Evolutionary conservation across 2,797 vertebrate species (phyloP), one percentile per base, ranked within the genome.

Genomic region (Chaunax sp.): DNA sequence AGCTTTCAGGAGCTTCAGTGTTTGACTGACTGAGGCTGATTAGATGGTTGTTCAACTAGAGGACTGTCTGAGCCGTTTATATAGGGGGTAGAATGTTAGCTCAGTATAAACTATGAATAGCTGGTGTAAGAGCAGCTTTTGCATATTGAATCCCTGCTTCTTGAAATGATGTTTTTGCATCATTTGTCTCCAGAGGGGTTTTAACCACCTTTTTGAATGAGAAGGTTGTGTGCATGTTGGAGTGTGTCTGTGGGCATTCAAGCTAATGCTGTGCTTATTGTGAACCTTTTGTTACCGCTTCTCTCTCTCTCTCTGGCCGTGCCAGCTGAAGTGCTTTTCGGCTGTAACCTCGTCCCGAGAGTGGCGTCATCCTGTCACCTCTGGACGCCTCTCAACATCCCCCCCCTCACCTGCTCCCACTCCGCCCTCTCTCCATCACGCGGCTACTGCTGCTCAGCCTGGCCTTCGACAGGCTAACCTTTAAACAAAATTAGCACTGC

Each of bases 291-390:
- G 2, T 76, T 61, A 70, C 65, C 68, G 68, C 55, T 69, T 53
- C 77, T 72, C 62, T 15, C 49, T n/a, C n/a, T n/a, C n/a, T n/a
- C 44, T 57, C 77, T 72, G 52, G 47, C 12, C 26, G 4, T 26
- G 47, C 51, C 35, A 16, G 40, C 51, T 87, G 65, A 82, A 90
- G 89, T 70, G 81, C 63, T 64, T 70, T 71, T 77, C 2, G 44
- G 67, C 64, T 51, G 60, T 47, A 41, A 64, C 79, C 50, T 40
- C n/a, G 14, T 16, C 43, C 9, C 9, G 0, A 4, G 51, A 83
- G 74, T 46, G 80, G 80, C 50, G 70, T 61, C 71, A 51, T 78
- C 77, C 68, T 77, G 66, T 61, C 68, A 69, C 76, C 81, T 64
- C 60, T 12, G 54, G 33, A 41, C 35, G 20, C 78, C 85, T 78